Percentiles rank a stretch among this genome's conserved stretches.
Conservation (phyloP, 2,113 vertebrate species). For the Opisthocomus hoazin region DNA sequence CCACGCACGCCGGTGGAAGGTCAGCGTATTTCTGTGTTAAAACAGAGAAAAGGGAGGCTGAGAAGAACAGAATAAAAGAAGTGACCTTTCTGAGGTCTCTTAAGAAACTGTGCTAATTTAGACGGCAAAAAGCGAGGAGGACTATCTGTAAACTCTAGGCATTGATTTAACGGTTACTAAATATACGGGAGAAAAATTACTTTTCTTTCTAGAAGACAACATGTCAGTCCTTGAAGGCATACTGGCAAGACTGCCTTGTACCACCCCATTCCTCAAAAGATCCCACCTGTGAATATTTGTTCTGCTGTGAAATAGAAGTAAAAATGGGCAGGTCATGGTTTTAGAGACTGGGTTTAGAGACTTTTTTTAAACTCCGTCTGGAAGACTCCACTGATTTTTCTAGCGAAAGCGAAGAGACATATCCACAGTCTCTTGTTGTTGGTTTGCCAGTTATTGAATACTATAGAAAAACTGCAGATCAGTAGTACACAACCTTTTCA, state of each 20-base stretch:
- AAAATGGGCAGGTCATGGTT: background rate
- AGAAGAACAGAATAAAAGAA: background rate
- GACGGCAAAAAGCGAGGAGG: background rate
- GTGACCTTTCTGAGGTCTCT: background rate
- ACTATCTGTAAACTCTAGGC: background rate
- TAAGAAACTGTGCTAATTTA: background rate
- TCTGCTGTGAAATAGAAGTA: background rate
- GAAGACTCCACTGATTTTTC: background rate
- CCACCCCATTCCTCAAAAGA: background rate
- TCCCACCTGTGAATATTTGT: background rate
- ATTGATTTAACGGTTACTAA: background rate
- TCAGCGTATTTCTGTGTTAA: background rate
- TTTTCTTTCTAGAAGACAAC: background rate
- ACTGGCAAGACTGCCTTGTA: background rate
- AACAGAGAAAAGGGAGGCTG: background rate
- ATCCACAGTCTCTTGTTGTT: background rate
- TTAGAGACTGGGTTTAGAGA: background rate
- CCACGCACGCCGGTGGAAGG: background rate
- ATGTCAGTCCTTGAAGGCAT: background rate
- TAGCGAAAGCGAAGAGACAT: background rate
- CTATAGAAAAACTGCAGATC: background rate
- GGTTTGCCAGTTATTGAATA: background rate
- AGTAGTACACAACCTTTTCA: constrained; percentile 44
- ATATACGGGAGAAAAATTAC: background rate
- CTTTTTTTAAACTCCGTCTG: background rate